These are phyloP conservation scores for Sarcophaga bullata DNA, from an alignment of 1,140 invertebrate genomes.

Conservation along the genomic window DNA sequence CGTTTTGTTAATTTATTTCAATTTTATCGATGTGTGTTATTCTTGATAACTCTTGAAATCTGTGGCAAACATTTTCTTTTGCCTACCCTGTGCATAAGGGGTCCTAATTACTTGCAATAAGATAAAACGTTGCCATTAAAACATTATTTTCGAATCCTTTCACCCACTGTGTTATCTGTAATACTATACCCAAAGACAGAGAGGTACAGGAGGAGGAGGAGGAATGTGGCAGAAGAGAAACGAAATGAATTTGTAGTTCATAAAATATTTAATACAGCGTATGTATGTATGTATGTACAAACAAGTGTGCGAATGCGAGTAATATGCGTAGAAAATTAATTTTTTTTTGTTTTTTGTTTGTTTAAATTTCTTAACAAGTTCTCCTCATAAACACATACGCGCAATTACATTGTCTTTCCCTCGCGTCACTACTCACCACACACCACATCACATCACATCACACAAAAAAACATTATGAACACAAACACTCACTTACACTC, in stretches of 20 bases:
- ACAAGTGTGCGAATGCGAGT: not conserved
- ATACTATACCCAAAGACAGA: not conserved
- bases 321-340: slow-evolving; percentile 6
- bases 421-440: not conserved
- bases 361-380: not conserved
- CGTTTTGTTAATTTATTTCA: too few species aligned
- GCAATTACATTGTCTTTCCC: not conserved
- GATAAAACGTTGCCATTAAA: too few species aligned
- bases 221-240: not conserved
- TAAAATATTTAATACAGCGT: not conserved
- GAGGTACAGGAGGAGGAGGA: not conserved
- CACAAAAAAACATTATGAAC: too few species aligned
- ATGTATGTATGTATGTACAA: too few species aligned
- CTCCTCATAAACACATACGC: not conserved
- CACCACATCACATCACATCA: not conserved
- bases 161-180: not conserved
- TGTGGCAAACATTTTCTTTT: too few species aligned
- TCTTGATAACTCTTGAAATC: too few species aligned
- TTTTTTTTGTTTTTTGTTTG: not conserved
- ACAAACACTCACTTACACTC: too few species aligned
- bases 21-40: too few species aligned
- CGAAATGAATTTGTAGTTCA: not conserved
- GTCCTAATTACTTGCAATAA: too few species aligned
- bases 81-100: too few species aligned
- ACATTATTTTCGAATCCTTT: too few species aligned